These are phyloP conservation scores for Eulacestoma nigropectus DNA, from an alignment of 2,113 vertebrate species.

Conservation along the genomic window DNA sequence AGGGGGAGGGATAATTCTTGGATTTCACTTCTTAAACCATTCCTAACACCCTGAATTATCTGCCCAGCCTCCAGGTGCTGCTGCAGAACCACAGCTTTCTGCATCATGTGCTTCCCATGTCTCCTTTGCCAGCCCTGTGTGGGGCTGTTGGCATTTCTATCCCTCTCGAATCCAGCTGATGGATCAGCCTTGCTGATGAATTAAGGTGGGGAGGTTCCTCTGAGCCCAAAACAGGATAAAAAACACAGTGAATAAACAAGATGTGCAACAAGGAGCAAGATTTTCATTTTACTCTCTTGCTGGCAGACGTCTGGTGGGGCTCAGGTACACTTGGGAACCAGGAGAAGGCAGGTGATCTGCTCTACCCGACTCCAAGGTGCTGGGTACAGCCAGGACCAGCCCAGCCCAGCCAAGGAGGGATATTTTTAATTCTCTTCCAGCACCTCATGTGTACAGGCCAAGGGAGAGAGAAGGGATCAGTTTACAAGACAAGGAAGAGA, in stretches of 20 bases:
- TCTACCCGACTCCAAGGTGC: neutral
- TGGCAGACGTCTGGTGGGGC: accelerated
- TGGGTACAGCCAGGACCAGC: neutral
- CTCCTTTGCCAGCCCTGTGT: neutral
- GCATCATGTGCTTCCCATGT: accelerated
- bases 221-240: neutral
- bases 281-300: accelerated
- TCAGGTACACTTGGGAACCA: neutral
- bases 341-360: neutral
- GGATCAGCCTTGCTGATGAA: neutral
- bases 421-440: neutral
- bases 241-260: neutral
- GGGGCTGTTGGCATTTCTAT: neutral
- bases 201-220: neutral
- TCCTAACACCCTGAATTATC: neutral
- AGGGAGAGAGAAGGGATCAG: neutral
- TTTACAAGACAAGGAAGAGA: neutral
- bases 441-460: too few relatives aligned
- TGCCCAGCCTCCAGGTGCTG: neutral
- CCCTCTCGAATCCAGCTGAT: neutral
- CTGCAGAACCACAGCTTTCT: neutral
- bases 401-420: neutral
- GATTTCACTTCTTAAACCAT: neutral
- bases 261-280: neutral
- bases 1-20: neutral